Percentiles rank a stretch among this genome's conserved stretches.
phyloP scores from a whole-genome alignment of 2,888 invertebrate genomes.

The Mechanitis messenoides region DNA sequence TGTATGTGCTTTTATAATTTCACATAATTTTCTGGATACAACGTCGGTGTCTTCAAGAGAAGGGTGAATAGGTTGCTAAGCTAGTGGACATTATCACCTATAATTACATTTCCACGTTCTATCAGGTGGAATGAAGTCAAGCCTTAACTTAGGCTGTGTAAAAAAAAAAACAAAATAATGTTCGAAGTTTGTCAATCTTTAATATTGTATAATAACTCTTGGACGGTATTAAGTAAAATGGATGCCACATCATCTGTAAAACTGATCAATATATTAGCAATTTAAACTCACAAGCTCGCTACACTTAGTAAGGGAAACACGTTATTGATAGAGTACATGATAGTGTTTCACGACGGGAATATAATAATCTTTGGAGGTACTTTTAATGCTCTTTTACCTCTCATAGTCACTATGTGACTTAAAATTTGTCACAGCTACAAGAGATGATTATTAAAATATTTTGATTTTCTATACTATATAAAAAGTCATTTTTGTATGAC shows the following conservation, averaged over 20 bases:
- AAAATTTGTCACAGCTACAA: neutral
- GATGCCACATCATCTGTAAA: conserved; percentile 46
- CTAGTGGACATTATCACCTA: too few relatives aligned
- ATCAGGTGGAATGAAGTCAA: too few relatives aligned
- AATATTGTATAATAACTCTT: neutral
- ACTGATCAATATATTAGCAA: conserved; percentile 53
- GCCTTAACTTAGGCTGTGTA: too few relatives aligned
- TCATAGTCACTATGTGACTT: neutral
- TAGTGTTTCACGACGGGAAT: conserved; percentile 23
- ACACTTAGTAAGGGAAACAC: conserved; percentile 47
- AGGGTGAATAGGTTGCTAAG: too few relatives aligned
- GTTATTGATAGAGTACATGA: conserved; percentile 45
- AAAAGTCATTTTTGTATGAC: too few relatives aligned
- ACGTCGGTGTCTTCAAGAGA: too few relatives aligned
- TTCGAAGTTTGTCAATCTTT: conserved; percentile 5
- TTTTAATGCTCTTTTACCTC: neutral
- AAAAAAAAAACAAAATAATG: conserved; percentile 2
- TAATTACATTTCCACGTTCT: too few relatives aligned
- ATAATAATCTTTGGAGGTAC: conserved; percentile 16
- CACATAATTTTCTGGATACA: neutral
- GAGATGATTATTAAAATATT: too few relatives aligned
- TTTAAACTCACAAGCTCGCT: conserved; percentile 39
- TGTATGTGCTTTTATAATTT: neutral
- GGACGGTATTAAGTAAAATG: too few relatives aligned
- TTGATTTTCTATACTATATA: too few relatives aligned